Percentiles rank a stretch among this genome's conserved stretches.
phyloP scores from a whole-genome alignment of 1,140 invertebrate genomes.

The Marisa cornuarietis region DNA sequence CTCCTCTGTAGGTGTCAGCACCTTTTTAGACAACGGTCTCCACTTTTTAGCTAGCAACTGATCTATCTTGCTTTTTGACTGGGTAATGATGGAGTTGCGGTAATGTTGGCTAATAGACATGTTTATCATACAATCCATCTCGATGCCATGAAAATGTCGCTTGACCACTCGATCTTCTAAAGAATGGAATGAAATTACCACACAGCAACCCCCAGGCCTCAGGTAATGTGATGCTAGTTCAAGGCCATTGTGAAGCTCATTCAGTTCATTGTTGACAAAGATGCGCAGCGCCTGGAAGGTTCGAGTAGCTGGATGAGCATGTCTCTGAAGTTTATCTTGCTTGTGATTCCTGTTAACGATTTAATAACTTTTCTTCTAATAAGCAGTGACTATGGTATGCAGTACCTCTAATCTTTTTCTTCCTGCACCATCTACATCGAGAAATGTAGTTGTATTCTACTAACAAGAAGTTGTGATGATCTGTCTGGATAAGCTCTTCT shows the following conservation, averaged over 20 bases:
- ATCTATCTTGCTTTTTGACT: slow-evolving; percentile 69
- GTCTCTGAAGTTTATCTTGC: slow-evolving; percentile 78
- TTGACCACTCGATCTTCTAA: slow-evolving; percentile 96
- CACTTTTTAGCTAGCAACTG: slow-evolving; percentile 75
- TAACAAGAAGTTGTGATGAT: no score
- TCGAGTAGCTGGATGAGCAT: slow-evolving; percentile 87
- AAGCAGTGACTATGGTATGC: no score
- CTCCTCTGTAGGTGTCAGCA: slow-evolving; percentile 76
- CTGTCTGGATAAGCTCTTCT: no score
- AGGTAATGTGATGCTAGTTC: slow-evolving; percentile 78
- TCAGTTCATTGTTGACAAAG: slow-evolving; percentile 97
- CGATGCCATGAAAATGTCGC: slow-evolving; percentile 75
- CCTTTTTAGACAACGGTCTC: slow-evolving; percentile 83
- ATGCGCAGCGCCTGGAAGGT: slow-evolving; percentile 94
- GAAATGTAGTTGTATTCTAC: no score
- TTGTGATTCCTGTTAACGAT: slow-evolving; percentile 11
- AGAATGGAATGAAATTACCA: slow-evolving; percentile 90
- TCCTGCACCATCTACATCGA: no score
- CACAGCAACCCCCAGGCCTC: slow-evolving; percentile 81
- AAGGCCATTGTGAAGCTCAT: slow-evolving; percentile 92
- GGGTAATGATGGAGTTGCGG: slow-evolving; percentile 19
- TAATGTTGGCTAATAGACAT: slow-evolving; percentile 39
- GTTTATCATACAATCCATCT: slow-evolving; percentile 43
- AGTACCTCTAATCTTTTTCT: no score
- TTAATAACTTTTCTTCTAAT: background rate